These are phyloP conservation scores for Eulemur mongoz DNA, from an alignment of 2,797 vertebrate genomes.

Conservation along the genomic window DNA sequence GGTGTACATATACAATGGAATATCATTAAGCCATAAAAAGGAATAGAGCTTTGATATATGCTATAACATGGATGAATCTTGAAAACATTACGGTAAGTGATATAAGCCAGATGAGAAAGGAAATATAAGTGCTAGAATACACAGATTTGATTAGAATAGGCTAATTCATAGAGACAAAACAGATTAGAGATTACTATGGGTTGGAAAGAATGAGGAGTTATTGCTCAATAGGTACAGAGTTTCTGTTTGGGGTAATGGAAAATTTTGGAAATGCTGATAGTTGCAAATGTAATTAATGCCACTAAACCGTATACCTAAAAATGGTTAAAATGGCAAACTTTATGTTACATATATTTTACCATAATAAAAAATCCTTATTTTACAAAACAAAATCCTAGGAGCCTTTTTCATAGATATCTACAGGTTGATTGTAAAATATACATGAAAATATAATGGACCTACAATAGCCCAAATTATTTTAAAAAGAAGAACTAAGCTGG, in stretches of 20 bases:
- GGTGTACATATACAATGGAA: neutral
- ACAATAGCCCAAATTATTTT: neutral
- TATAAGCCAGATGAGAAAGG: neutral
- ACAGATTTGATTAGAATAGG: neutral
- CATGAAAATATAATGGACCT: neutral
- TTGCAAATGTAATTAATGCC: neutral
- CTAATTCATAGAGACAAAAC: neutral
- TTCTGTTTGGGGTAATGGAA: neutral
- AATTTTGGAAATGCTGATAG: neutral
- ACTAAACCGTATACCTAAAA: neutral
- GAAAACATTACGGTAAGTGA: neutral
- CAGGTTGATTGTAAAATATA: slow-evolving; percentile 20
- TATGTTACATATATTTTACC: neutral
- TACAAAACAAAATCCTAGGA: neutral
- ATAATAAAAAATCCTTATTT: neutral
- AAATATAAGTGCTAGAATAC: neutral
- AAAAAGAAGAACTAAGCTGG: neutral
- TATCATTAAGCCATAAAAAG: neutral
- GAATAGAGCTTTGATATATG: neutral
- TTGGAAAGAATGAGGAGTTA: neutral
- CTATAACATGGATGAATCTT: neutral
- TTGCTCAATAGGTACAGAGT: neutral
- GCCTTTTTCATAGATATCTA: neutral
- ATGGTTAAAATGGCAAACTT: neutral
- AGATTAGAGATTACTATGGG: neutral